Base-by-base conservation (phyloP, 2,888 invertebrate genomes). In the Cyclophora punctaria region DNA sequence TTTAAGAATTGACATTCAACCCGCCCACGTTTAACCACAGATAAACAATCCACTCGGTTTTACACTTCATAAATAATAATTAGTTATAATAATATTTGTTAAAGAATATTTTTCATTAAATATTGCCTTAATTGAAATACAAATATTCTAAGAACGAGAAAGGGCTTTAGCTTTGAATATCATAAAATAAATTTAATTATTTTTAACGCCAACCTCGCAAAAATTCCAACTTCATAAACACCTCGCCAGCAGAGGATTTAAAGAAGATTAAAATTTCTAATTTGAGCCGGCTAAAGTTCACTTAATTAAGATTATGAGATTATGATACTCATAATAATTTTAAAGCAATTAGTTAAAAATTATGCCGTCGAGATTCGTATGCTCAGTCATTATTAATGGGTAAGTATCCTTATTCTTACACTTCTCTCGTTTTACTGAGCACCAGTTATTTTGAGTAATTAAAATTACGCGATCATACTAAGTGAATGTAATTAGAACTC, bases 241-340 rank as follows among this genome's bases (percentile, higher is more conserved):
- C 67, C 60, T 63, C 63, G 64, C 44, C 4, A 7, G 42, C 44
- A 59, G 64, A 63, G 64, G 80, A 78, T 83, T 83, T 80, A 65
- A 69, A 69, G 64, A 65, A 76, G 79, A 82, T 85, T 83, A 80
- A 82, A 83, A 80, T 80, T 80, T 82, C 69, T 77, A 81, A 84
- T 81, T 82, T 78, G 73, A 75, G 67, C 75, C 75, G 72, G 66
- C 75, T 72, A 71, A 82, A 84, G 73, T 81, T 78, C 77, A 80
- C 80, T 79, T 82, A 83, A 87, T 87, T 85, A 83, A 83, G 82
- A 85, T 87, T 83, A 84, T 76, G 72, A 78, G 80, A 86, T 86
- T 82, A 83, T 83, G 80, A 81, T 85, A 83, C 84, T 84, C 78
- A 75, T 82, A 77, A 84, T 80, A 78, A 84, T 73, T 84, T 78